Percentiles rank a stretch among this genome's conserved stretches.
Evolutionary conservation across 2,113 vertebrate genomes (phyloP).

Genomic region (Triplophysa dalaica): DNA sequence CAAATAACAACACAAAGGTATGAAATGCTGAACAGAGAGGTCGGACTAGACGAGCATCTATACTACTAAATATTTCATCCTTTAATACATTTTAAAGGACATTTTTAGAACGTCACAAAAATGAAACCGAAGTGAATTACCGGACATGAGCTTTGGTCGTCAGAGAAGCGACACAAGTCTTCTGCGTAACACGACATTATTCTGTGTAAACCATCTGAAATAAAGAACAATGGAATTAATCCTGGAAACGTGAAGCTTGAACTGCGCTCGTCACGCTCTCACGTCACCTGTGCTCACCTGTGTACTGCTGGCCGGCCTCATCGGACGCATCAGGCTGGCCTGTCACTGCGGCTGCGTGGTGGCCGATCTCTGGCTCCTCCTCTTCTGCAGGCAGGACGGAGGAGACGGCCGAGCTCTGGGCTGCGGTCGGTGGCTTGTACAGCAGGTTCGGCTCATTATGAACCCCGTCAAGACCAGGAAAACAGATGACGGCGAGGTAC

Average conservation of each 20-base stretch:
- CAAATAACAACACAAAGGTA: not conserved
- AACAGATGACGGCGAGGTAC: conserved; percentile 98
- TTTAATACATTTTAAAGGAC: no score
- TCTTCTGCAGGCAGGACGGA: conserved; percentile 53
- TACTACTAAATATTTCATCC: no score
- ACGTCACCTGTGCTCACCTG: conserved; percentile 59
- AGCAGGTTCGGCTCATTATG: conserved; percentile 82
- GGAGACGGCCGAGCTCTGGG: not conserved
- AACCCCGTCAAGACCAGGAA: conserved; percentile 86
- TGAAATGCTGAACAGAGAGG: no score
- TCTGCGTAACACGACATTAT: conserved; percentile 88
- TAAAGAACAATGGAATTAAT: conserved; percentile 46
- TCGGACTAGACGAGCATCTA: no score
- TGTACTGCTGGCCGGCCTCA: conserved; percentile 48
- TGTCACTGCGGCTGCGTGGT: conserved; percentile 58
- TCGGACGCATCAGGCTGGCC: conserved; percentile 43
- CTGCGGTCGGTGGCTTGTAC: conserved; percentile 62
- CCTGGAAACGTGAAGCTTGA: not conserved
- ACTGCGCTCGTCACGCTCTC: not conserved
- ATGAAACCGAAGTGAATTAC: conserved; percentile 63
- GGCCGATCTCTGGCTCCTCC: conserved; percentile 54
- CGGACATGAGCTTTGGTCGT: conserved; percentile 91
- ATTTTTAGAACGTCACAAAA: no score
- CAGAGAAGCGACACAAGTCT: conserved; percentile 85
- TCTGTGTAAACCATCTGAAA: conserved; percentile 86